Conservation (phyloP, 2,797 vertebrate species). For the Lithobates pipiens region DNA sequence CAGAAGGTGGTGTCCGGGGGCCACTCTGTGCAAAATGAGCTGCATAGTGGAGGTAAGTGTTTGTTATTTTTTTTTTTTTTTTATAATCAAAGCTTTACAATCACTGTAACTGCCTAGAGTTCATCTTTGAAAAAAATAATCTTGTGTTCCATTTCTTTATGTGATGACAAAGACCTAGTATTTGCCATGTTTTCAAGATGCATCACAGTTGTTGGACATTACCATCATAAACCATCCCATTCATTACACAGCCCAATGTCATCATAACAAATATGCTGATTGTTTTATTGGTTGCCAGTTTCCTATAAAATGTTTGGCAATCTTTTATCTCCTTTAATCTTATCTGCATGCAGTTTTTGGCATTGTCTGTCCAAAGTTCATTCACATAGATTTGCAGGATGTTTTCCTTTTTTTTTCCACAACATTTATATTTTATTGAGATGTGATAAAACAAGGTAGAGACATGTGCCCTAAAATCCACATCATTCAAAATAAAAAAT, state of each 20-base stretch:
- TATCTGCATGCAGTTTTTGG: neutral
- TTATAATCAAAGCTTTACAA: no score
- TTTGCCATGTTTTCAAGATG: neutral
- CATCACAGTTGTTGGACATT: neutral
- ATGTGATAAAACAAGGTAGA: neutral
- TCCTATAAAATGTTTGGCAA: neutral
- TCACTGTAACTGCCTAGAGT: no score
- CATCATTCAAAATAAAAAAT: neutral
- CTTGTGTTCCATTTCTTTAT: neutral
- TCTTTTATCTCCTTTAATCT: neutral
- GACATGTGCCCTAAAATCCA: neutral
- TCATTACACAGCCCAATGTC: neutral
- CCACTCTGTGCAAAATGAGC: no score
- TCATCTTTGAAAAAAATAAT: no score
- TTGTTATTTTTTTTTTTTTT: no score
- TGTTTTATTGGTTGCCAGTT: neutral
- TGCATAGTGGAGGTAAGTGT: no score
- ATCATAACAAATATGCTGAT: neutral
- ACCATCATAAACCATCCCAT: neutral
- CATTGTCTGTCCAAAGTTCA: constrained; percentile 18
- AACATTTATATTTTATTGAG: neutral
- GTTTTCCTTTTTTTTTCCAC: neutral
- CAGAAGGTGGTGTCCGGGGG: no score
- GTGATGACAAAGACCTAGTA: neutral
- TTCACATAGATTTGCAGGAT: neutral